These are phyloP conservation scores for Drosophila pegasa DNA, from an alignment of 2,888 invertebrate species.

Conservation along the genomic window DNA sequence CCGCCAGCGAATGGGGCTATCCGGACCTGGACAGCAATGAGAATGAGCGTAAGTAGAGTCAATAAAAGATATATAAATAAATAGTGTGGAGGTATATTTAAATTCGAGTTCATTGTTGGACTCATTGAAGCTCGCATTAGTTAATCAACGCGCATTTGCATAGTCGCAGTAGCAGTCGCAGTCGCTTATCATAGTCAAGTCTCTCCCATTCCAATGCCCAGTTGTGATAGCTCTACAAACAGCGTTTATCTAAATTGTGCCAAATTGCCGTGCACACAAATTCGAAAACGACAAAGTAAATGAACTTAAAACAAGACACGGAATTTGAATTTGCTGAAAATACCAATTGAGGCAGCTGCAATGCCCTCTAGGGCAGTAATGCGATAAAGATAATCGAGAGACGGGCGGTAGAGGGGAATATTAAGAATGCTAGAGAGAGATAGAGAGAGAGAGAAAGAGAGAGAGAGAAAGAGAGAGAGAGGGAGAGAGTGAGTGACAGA, in stretches of 20 bases:
- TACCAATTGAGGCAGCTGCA: slow-evolving; percentile 5
- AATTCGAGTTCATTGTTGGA: slow-evolving; percentile 18
- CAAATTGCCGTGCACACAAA: slow-evolving; percentile 74
- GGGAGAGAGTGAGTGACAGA: background rate
- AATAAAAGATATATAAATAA: slow-evolving; percentile 37
- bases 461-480: background rate
- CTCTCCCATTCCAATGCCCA: slow-evolving; percentile 23
- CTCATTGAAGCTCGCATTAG: slow-evolving; percentile 62
- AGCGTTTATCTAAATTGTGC: slow-evolving; percentile 75
- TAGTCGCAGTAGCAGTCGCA: slow-evolving; percentile 22
- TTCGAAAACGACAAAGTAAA: slow-evolving; percentile 29
- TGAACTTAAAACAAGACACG: slow-evolving; percentile 14
- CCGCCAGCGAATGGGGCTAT: slow-evolving; percentile 78
- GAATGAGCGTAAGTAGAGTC: slow-evolving; percentile 75
- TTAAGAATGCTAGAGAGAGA: background rate
- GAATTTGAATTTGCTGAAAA: background rate
- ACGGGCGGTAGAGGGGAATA: background rate
- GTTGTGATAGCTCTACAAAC: slow-evolving; percentile 41
- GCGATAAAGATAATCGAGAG: background rate
- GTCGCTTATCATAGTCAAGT: slow-evolving; percentile 58
- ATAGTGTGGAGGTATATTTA: background rate
- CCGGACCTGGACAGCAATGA: slow-evolving; percentile 80
- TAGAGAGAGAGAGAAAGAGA: background rate
- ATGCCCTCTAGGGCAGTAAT: background rate
- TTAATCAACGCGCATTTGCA: slow-evolving; percentile 64